phyloP scores from a whole-genome alignment of 2,113 vertebrate species.

The Meles meles region DNA sequence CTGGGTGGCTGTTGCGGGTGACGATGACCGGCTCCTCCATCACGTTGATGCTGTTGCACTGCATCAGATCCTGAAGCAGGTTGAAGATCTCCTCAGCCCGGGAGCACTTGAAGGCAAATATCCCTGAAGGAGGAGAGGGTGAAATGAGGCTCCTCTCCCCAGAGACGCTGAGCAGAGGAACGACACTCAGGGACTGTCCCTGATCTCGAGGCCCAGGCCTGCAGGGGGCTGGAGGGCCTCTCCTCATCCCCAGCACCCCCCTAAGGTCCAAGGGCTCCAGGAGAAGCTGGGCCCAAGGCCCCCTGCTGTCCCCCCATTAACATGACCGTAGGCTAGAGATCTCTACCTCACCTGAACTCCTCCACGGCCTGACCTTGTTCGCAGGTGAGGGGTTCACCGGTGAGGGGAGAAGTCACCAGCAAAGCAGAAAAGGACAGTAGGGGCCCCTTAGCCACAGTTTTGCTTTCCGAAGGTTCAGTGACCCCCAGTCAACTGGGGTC shows the following conservation, averaged over 20 bases:
- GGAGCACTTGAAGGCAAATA: conserved; percentile 98
- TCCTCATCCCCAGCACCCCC: no score
- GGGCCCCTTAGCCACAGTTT: background rate
- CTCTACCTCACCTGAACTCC: background rate
- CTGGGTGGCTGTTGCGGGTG: conserved; percentile 89
- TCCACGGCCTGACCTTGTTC: background rate
- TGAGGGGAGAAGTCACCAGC: background rate
- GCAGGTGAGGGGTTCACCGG: background rate
- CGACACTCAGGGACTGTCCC: background rate
- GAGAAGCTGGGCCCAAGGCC: background rate
- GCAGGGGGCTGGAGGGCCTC: background rate
- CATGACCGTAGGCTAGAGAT: background rate
- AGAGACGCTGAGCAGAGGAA: background rate
- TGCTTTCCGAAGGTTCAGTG: background rate
- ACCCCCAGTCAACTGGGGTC: background rate
- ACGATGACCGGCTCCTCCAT: conserved; percentile 95
- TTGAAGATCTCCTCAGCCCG: conserved; percentile 98
- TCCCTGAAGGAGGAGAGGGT: conserved; percentile 82
- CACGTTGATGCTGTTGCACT: conserved; percentile 98
- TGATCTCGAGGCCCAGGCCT: background rate
- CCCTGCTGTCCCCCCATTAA: no score
- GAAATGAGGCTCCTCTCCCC: background rate
- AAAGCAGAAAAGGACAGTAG: background rate
- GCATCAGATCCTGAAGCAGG: conserved; percentile 98
- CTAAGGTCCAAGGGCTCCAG: background rate